Base-by-base conservation (phyloP, 2,888 invertebrate species). In the Uropetala carovei region DNA sequence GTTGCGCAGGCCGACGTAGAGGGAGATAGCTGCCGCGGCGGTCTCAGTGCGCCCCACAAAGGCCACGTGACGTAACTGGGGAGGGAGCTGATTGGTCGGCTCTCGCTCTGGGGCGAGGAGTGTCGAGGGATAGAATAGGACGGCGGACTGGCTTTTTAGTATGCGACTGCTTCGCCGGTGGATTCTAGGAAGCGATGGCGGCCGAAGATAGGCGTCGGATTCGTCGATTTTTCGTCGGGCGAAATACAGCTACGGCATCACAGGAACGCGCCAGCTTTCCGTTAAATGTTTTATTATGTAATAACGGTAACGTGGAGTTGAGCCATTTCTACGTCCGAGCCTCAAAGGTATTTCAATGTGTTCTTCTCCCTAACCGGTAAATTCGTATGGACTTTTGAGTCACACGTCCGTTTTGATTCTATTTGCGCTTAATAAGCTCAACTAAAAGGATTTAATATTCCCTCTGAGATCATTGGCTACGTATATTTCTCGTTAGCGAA, bases 1-100 rank as follows among this genome's bases (percentile, higher is more conserved):
- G 64, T 56, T 83, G 83, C 43, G 68, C 68, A 43, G 64, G 64
- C 60, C 89, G 64, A 60, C 89, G 89, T 43, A n/a, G 43, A 64
- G 43, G 43, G 89, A 89, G 89, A 64, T 64, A 89, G 89, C 89
- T 89, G 89, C 89, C 89, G 89, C 89, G 83, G 83, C 83, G 83
- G 43, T 64, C 22, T 60, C 75, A 75, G 75, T 10, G 86, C 60
- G 10, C 60, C 60, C 59, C 86, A 75, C 60, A 43, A 16, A 64
- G 89, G 30, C n/a, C 89, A 89, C 89, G 89, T 89, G 89, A 89
- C 89, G 18, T n/a, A 30, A 56, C 11, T 43, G 89, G 30, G 4
- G 43, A 30, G 64, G n/a, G 43, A 30, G 13, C 89, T 43, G 30
- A 89, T 89, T 89, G 89, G 89, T 30, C 89, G 89, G 56, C 10